Evolutionary conservation across 2,797 vertebrate genomes (phyloP).

Genomic region (Sardinella longiceps): DNA sequence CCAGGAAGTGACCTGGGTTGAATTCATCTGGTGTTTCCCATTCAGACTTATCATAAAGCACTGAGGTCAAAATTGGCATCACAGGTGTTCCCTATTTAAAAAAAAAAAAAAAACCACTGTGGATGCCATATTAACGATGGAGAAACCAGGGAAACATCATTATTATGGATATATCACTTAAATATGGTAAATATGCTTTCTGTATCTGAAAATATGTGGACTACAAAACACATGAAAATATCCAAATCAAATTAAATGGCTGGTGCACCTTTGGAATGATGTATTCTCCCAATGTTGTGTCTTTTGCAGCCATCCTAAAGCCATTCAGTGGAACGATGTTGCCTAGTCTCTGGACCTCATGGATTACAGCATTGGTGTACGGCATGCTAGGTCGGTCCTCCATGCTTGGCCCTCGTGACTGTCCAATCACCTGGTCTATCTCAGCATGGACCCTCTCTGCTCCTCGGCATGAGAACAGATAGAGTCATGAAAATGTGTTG

Average conservation of each 20-base stretch:
- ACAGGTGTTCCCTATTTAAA: slow-evolving; percentile 77
- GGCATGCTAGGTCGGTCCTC: slow-evolving; percentile 48
- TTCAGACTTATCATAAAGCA: slow-evolving; percentile 81
- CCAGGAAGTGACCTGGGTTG: slow-evolving; percentile 84
- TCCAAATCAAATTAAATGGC: too few species aligned
- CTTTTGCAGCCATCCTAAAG: slow-evolving; percentile 37
- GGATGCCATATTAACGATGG: neutral
- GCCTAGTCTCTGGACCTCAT: slow-evolving; percentile 48
- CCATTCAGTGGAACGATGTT: slow-evolving; percentile 42
- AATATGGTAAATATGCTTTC: too few species aligned
- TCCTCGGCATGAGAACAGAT: neutral
- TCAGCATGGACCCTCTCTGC: slow-evolving; percentile 52
- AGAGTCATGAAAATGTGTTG: neutral
- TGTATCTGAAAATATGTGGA: too few species aligned
- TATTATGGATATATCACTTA: too few species aligned
- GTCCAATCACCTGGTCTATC: slow-evolving; percentile 45
- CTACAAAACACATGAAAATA: neutral
- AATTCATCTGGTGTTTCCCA: slow-evolving; percentile 84
- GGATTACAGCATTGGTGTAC: slow-evolving; percentile 49
- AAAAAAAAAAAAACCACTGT: neutral
- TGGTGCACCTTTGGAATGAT: slow-evolving; percentile 46
- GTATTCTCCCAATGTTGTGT: slow-evolving; percentile 44
- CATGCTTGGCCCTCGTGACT: slow-evolving; percentile 39
- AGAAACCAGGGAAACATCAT: too few species aligned
- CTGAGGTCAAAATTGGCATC: slow-evolving; percentile 75